phyloP scores from a whole-genome alignment of 2,113 vertebrate species.

The Labeo catla region DNA sequence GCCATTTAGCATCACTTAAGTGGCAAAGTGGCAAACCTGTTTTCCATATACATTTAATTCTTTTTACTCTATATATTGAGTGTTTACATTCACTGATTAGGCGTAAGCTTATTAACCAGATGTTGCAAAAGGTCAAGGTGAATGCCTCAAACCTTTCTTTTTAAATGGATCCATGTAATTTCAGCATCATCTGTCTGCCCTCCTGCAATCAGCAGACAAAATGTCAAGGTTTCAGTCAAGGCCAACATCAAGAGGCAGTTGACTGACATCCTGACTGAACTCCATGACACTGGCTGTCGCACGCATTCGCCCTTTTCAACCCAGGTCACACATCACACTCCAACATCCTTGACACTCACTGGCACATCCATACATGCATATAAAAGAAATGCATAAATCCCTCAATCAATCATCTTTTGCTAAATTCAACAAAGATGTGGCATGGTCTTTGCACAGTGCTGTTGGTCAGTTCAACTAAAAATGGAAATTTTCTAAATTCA shows the following conservation, averaged over 20 bases:
- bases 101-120: background rate
- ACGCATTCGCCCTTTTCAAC: background rate
- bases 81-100: background rate
- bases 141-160: background rate
- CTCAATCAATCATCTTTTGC: background rate
- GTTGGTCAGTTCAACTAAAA: background rate
- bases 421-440: background rate
- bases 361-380: background rate
- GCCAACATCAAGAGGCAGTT: constrained; percentile 20
- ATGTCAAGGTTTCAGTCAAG: background rate
- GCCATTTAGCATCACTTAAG: constrained; percentile 23
- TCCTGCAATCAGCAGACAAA: constrained; percentile 1
- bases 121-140: background rate
- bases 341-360: background rate
- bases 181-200: background rate
- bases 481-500: background rate
- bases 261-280: constrained; percentile 44
- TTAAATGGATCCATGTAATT: background rate
- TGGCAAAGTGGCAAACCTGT: constrained; percentile 17
- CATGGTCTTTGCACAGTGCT: background rate
- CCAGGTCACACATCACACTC: background rate
- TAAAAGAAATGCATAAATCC: too few species aligned
- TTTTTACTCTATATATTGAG: background rate
- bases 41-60: background rate
- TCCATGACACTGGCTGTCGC: background rate